phyloP scores from a whole-genome alignment of 2,113 vertebrate species.

The Podilymbus podiceps region DNA sequence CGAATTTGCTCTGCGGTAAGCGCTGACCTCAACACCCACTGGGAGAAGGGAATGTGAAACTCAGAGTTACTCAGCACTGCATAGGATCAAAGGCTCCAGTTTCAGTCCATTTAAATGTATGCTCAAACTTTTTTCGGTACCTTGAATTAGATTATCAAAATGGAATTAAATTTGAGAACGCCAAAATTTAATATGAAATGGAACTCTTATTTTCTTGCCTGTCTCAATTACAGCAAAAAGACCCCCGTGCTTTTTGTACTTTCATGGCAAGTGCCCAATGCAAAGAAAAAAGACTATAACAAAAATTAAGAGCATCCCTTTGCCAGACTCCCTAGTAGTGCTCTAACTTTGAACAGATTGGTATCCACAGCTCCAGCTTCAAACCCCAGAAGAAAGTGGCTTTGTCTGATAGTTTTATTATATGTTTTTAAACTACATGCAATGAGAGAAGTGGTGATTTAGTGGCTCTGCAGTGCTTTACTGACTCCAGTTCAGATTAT shows the following conservation, averaged over 20 bases:
- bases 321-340: background rate
- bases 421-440: slow-evolving; percentile 64
- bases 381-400: slow-evolving; percentile 41
- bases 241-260: background rate
- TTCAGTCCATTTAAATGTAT: background rate
- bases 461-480: slow-evolving; percentile 54
- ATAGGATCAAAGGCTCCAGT: background rate
- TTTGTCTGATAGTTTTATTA: slow-evolving; percentile 68
- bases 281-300: background rate
- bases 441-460: slow-evolving; percentile 67
- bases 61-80: background rate
- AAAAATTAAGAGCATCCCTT: slow-evolving; percentile 49
- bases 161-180: background rate
- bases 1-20: background rate
- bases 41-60: background rate
- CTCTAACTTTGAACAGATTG: slow-evolving; percentile 45
- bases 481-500: slow-evolving; percentile 64
- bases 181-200: background rate
- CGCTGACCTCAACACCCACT: background rate
- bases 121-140: background rate
- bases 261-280: background rate
- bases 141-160: slow-evolving; percentile 18
- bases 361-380: slow-evolving; percentile 20
- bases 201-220: slow-evolving; percentile 1
- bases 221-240: background rate